Evolutionary conservation across 1,140 invertebrate species (phyloP), one percentile per base, ranked within the genome.

Genomic region (Monochamus saltuarius): DNA sequence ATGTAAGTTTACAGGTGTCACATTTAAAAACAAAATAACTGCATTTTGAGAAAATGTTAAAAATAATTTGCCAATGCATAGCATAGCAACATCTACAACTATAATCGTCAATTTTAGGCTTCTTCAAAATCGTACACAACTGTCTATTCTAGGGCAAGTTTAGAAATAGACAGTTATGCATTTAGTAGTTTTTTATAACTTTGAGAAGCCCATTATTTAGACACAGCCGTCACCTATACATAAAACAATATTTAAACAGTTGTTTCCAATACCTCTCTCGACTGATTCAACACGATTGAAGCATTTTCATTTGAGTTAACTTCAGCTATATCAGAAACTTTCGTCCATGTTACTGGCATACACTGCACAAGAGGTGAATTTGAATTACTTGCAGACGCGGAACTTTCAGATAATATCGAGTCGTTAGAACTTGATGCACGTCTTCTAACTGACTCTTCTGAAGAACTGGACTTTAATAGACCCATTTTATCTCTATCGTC

Each of bases 341-440:
- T 70, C 14, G 63, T 73, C 72, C 72, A 74, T 8, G 68, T 68
- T 8, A 74, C 58, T 22, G 66, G 70, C n/a, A 62, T 59, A 56
- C 62, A 67, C 36, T 72, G 71, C 37, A 67, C 59, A 34, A 66
- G 45, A 11, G 70, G 70, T 1, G 72, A 71, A 59, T 64, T 65
- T 22, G 56, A 50, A 54, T 54, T 62, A 36, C 57, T 64, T 36
- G 59, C 59, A 36, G 69, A 66, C 19, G 69, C 36, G 4, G 66
- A 70, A 57, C 60, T 68, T 49, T 73, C 71, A 1, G 83, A 84
- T 13, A 83, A 65, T n/a, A 81, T 74, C 34, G 83, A 84, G 55
- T 84, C 84, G 34, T 83, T 83, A 4, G 83, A 83, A 64, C 83
- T 86, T 1, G 83, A 84, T 2, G 83, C 81, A 62, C 84, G 77